These are phyloP conservation scores for Scaeva pyrastri DNA, from an alignment of 2,888 invertebrate species.

Conservation along the genomic window DNA sequence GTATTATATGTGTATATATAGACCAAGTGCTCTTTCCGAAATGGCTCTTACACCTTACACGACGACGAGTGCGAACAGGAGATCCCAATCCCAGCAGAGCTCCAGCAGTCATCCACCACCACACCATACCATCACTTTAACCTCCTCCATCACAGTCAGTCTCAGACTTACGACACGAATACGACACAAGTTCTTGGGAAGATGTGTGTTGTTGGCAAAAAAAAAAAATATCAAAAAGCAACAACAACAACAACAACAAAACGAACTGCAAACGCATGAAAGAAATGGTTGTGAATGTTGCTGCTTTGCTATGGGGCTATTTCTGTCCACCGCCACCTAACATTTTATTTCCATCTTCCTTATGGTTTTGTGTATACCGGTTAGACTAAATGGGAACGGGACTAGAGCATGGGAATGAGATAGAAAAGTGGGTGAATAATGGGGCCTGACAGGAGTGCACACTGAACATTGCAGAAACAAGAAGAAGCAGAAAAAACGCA, in stretches of 20 bases:
- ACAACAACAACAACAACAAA: slow-evolving; percentile 27
- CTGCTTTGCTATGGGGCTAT: slow-evolving; percentile 60
- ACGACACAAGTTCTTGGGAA: slow-evolving; percentile 36
- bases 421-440: slow-evolving; percentile 38
- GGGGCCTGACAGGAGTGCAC: neutral
- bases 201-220: slow-evolving; percentile 63
- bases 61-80: slow-evolving; percentile 70
- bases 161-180: slow-evolving; percentile 12
- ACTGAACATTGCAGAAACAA: slow-evolving; percentile 22
- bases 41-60: slow-evolving; percentile 75
- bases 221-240: slow-evolving; percentile 53
- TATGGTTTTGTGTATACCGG: slow-evolving; percentile 25
- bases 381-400: slow-evolving; percentile 26
- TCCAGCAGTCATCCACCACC: slow-evolving; percentile 34
- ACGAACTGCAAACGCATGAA: slow-evolving; percentile 54
- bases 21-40: slow-evolving; percentile 73
- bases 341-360: slow-evolving; percentile 19
- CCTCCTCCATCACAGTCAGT: slow-evolving; percentile 6
- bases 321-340: slow-evolving; percentile 68
- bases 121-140: slow-evolving; percentile 9
- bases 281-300: slow-evolving; percentile 47
- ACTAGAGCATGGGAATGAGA: slow-evolving; percentile 51
- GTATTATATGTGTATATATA: slow-evolving; percentile 58
- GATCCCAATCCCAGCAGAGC: slow-evolving; percentile 60
- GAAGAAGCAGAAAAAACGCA: too few relatives aligned